A percentile compares a stretch with the other conserved stretches of the same genome.
phyloP scores from a whole-genome alignment of 2,113 vertebrate genomes.

The Brienomyrus longianalis region DNA sequence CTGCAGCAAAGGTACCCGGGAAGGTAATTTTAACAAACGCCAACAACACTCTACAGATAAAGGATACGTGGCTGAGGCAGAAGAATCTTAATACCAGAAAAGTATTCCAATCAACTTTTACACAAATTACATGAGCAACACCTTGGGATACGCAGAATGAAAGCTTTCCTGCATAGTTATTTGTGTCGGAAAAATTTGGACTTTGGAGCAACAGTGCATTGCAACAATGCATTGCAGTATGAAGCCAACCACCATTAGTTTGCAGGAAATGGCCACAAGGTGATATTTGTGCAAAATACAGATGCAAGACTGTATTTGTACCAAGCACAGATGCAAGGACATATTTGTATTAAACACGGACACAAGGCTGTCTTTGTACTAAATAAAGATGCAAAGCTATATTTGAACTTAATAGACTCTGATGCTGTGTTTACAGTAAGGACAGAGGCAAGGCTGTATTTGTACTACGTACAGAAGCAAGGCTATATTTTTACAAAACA shows the following conservation, averaged over 20 bases:
- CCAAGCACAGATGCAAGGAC: neutral
- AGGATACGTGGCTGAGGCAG: neutral
- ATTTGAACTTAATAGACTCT: neutral
- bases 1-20: neutral
- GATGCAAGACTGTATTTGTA: neutral
- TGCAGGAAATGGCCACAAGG: neutral
- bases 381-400: neutral
- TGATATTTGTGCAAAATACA: neutral
- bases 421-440: too few relatives aligned
- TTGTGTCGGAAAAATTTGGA: neutral
- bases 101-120: neutral
- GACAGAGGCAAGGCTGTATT: neutral
- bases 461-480: too few relatives aligned
- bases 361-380: neutral
- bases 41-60: neutral
- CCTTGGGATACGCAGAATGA: neutral
- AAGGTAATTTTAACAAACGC: neutral
- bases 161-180: neutral
- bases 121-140: neutral
- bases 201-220: neutral
- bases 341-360: neutral
- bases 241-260: neutral
- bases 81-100: neutral
- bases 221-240: neutral
- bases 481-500: neutral